Conservation (phyloP, 2,797 vertebrate species). For the Neopelma chrysocephalum region DNA sequence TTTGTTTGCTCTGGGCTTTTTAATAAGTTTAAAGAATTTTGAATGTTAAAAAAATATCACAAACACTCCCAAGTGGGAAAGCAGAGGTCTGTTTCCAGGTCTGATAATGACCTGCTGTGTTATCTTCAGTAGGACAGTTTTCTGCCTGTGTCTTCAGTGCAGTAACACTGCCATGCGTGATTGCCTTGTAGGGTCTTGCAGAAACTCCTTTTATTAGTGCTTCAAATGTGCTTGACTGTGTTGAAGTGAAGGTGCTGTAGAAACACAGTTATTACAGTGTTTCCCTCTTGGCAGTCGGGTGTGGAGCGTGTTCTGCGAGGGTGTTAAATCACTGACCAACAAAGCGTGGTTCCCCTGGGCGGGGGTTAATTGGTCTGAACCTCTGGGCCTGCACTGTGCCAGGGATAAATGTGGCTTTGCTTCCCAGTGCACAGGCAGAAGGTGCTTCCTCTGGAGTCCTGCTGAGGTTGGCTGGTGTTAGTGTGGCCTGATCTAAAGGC, state of each 20-base stretch:
- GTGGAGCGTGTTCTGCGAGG: neutral
- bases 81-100: neutral
- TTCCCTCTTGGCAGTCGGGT: neutral
- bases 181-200: neutral
- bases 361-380: accelerated
- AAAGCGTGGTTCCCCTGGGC: accelerated
- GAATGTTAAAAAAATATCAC: neutral
- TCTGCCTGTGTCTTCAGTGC: neutral
- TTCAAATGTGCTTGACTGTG: accelerated
- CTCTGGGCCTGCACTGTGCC: neutral
- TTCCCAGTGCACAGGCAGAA: neutral
- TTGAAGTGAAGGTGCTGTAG: neutral
- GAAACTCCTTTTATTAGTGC: neutral
- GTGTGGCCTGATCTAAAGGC: neutral
- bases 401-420: neutral
- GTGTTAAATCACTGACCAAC: neutral
- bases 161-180: accelerated
- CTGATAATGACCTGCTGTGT: neutral
- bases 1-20: neutral
- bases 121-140: neutral
- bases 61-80: neutral
- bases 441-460: neutral
- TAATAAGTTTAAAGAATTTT: neutral
- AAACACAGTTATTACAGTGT: accelerated
- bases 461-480: neutral